phyloP scores from a whole-genome alignment of 2,797 vertebrate species.

The Acipenser oxyrinchus region DNA sequence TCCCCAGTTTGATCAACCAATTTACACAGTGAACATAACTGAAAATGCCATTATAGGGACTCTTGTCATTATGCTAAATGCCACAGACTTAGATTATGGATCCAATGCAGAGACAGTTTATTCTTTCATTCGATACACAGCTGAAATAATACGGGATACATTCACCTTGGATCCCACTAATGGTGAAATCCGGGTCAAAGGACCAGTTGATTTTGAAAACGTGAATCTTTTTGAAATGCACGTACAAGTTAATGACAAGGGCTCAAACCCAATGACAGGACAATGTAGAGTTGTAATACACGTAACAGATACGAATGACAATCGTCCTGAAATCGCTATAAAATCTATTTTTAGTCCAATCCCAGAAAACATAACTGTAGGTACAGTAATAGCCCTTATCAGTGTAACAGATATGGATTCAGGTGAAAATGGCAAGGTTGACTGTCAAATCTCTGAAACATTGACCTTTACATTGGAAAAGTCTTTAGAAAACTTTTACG shows the following conservation, averaged over 20 bases:
- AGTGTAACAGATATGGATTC: conserved; percentile 13
- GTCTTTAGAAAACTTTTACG: background rate
- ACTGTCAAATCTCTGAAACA: background rate
- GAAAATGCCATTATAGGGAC: conserved; percentile 31
- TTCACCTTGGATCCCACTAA: conserved; percentile 25
- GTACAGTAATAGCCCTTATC: conserved; percentile 6
- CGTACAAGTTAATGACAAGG: conserved; percentile 30
- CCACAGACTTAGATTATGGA: conserved; percentile 32
- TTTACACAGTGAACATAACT: conserved; percentile 42
- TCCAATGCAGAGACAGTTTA: conserved; percentile 29
- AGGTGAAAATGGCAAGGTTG: conserved; percentile 7
- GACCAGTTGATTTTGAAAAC: conserved; percentile 30
- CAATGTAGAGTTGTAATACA: conserved; percentile 18
- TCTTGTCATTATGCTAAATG: conserved; percentile 30
- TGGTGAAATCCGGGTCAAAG: conserved; percentile 31
- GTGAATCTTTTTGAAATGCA: conserved; percentile 27
- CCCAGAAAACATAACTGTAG: conserved; percentile 1
- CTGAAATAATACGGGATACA: conserved; percentile 18
- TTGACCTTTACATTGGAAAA: conserved; percentile 2
- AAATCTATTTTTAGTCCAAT: background rate
- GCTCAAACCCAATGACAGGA: conserved; percentile 1
- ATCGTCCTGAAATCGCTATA: conserved; percentile 8
- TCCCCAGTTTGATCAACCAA: conserved; percentile 50
- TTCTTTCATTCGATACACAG: conserved; percentile 24
- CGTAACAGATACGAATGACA: conserved; percentile 14